These are phyloP conservation scores for Panzeria rudis DNA, from an alignment of 2,888 invertebrate genomes.

Conservation along the genomic window DNA sequence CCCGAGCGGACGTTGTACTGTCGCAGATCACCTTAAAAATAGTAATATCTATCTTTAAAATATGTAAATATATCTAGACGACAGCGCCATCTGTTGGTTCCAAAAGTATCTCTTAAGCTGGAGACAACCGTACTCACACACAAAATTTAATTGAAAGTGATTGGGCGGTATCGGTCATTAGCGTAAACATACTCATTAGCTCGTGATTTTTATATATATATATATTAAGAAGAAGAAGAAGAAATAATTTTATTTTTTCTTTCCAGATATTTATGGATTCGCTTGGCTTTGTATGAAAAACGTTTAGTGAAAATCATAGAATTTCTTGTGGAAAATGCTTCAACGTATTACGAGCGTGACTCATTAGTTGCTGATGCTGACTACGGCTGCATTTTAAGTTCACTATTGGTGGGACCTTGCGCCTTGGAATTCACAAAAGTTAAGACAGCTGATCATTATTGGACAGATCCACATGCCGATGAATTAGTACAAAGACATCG, in stretches of 20 bases:
- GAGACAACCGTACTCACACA: too few species aligned
- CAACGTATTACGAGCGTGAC: conserved; percentile 94
- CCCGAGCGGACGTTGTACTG: too few species aligned
- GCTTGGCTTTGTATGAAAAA: conserved; percentile 95
- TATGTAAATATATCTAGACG: too few species aligned
- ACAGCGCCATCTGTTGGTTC: too few species aligned
- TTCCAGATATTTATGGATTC: conserved; percentile 93
- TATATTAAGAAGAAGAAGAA: too few species aligned
- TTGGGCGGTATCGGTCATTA: too few species aligned
- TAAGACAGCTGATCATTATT: conserved; percentile 94
- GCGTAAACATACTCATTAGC: too few species aligned
- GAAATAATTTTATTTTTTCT: neutral
- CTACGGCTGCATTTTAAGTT: conserved; percentile 95
- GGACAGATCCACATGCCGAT: conserved; percentile 97
- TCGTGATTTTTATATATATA: too few species aligned
- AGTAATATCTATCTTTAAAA: too few species aligned
- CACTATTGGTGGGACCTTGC: conserved; percentile 95
- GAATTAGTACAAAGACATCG: conserved; percentile 89
- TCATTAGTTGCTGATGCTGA: conserved; percentile 95
- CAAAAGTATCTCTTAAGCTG: too few species aligned
- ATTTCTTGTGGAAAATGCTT: conserved; percentile 92
- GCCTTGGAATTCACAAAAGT: conserved; percentile 95
- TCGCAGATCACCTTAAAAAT: too few species aligned
- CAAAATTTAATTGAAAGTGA: too few species aligned
- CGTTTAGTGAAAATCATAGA: conserved; percentile 94